Conservation (phyloP, 2,113 vertebrate genomes). For the Grammomys surdaster region DNA sequence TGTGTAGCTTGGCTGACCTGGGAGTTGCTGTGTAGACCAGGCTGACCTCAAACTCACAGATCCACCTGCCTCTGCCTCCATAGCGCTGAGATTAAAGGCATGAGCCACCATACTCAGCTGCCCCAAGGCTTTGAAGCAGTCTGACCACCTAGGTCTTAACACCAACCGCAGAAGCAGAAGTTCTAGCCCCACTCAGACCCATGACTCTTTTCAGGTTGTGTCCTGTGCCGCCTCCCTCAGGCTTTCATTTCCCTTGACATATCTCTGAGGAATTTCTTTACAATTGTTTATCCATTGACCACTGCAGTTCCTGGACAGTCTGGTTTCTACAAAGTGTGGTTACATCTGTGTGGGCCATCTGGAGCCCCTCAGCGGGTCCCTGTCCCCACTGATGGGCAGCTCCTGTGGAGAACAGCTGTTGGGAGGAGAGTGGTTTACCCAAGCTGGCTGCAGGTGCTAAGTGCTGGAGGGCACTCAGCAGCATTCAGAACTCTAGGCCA, state of each 20-base stretch:
- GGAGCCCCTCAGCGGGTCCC: conserved; percentile 67
- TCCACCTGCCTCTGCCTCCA: too few species aligned
- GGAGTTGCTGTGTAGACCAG: background rate
- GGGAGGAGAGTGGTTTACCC: conserved; percentile 58
- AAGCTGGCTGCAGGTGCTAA: conserved; percentile 73
- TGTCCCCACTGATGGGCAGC: conserved; percentile 46
- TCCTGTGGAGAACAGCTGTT: conserved; percentile 77
- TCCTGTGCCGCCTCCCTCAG: background rate
- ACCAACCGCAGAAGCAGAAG: background rate
- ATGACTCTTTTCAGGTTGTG: fast-evolving
- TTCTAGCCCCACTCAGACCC: background rate
- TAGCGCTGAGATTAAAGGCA: background rate
- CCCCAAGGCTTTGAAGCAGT: background rate
- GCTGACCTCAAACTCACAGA: background rate
- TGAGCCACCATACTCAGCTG: background rate
- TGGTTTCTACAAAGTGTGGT: background rate
- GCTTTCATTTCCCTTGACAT: conserved; percentile 25
- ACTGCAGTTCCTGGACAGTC: conserved; percentile 29
- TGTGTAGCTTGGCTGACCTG: background rate
- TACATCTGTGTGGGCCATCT: conserved; percentile 62
- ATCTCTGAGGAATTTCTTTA: conserved; percentile 38
- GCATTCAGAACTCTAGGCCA: conserved; percentile 50
- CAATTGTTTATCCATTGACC: background rate
- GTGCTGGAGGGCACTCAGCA: conserved; percentile 36
- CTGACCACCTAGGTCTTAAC: background rate